A percentile compares a stretch with the other conserved stretches of the same genome.
Conservation (phyloP, 2,113 vertebrate species). For the Phyllostomus discolor region DNA sequence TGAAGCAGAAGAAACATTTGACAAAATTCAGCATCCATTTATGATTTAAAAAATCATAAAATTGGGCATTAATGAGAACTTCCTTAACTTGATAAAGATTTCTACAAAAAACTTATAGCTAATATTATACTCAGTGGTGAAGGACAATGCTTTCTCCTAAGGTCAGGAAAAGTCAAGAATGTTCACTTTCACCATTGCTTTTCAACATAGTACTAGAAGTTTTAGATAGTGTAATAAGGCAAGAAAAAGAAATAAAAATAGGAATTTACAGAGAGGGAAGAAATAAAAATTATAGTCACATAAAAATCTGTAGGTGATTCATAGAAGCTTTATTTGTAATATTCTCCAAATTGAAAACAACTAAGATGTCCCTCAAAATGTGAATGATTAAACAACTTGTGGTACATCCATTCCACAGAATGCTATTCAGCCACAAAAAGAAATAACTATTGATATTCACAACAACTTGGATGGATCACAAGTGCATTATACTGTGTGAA, state of each 20-base stretch:
- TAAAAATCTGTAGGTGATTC: not conserved
- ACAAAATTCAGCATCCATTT: not conserved
- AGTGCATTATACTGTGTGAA: not conserved
- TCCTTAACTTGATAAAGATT: not conserved
- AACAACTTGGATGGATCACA: not conserved
- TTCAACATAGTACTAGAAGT: not conserved
- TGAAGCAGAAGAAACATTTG: not conserved
- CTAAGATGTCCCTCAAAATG: not conserved
- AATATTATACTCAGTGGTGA: too few species aligned
- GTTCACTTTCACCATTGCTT: not conserved
- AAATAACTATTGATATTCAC: not conserved
- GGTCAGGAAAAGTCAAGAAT: not conserved
- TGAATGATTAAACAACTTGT: not conserved
- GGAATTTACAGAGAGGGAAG: not conserved
- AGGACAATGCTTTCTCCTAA: too few species aligned
- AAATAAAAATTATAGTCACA: not conserved
- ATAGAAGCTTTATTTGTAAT: not conserved
- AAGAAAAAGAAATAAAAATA: conserved; percentile 17
- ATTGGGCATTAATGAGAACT: not conserved
- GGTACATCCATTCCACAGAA: not conserved
- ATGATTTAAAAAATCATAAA: not conserved
- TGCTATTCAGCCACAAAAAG: not conserved
- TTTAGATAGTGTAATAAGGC: not conserved
- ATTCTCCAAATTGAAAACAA: not conserved
- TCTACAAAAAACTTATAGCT: not conserved